phyloP scores from a whole-genome alignment of 2,113 vertebrate genomes.

The Chascanopsetta lugubris region DNA sequence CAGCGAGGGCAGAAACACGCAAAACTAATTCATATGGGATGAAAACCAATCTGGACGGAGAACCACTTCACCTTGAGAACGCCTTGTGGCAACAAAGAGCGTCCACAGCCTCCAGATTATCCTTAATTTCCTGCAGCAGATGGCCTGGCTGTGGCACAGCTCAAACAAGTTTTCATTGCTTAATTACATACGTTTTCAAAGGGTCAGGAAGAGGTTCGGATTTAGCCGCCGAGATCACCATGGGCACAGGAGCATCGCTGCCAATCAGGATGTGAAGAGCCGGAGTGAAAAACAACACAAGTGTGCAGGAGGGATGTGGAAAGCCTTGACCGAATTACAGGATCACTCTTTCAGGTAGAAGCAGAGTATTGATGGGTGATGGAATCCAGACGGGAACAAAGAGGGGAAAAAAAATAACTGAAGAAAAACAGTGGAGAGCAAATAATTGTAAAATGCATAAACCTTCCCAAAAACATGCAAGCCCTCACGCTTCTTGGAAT shows the following conservation, averaged over 20 bases:
- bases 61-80: conserved; percentile 67
- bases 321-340: background rate
- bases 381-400: background rate
- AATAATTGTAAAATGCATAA: background rate
- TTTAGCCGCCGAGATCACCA: conserved; percentile 24
- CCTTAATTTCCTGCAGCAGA: conserved; percentile 75
- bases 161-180: conserved; percentile 60
- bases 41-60: conserved; percentile 54
- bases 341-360: background rate
- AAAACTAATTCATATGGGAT: conserved; percentile 62
- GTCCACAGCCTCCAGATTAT: conserved; percentile 68
- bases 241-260: conserved; percentile 7
- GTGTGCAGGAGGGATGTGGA: background rate
- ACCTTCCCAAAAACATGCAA: background rate
- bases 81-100: conserved; percentile 64
- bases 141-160: conserved; percentile 33
- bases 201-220: conserved; percentile 55
- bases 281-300: background rate
- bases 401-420: background rate
- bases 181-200: conserved; percentile 58
- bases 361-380: background rate
- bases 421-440: background rate
- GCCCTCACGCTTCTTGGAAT: background rate
- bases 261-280: conserved; percentile 1
- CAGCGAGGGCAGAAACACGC: conserved; percentile 40